These are phyloP conservation scores for Platorchestia sp. DNA, from an alignment of 1,140 invertebrate genomes.

Conservation along the genomic window DNA sequence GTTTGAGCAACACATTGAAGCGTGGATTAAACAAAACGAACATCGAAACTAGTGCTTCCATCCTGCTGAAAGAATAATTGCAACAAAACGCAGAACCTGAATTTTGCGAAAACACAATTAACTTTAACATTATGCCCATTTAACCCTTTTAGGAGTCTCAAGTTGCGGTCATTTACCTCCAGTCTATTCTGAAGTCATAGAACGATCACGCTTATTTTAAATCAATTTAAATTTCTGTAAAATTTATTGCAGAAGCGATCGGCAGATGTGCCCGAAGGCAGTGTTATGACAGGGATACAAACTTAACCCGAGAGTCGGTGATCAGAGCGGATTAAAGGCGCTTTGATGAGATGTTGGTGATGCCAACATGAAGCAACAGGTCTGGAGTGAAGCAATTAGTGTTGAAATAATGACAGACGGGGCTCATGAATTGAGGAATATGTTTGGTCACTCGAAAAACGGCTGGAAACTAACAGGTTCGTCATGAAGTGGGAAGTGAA, in stretches of 20 bases:
- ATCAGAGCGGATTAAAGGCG: neutral
- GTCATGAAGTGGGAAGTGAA: too few relatives aligned
- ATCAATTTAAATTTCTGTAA: neutral
- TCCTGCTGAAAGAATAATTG: neutral
- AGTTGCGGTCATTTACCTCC: neutral
- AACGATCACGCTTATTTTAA: neutral
- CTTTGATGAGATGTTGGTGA: neutral
- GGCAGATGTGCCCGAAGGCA: neutral
- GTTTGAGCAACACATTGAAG: neutral
- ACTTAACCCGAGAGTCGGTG: neutral
- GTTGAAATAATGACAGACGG: too few relatives aligned
- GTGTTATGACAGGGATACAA: neutral
- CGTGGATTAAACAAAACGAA: neutral
- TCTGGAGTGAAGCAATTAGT: too few relatives aligned
- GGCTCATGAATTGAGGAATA: too few relatives aligned
- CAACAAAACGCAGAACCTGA: neutral
- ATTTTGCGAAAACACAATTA: neutral
- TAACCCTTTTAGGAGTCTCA: neutral
- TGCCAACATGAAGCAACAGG: too few relatives aligned
- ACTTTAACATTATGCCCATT: neutral
- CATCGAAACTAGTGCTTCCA: too few relatives aligned
- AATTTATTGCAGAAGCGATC: neutral
- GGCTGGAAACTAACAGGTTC: too few relatives aligned
- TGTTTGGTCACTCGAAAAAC: too few relatives aligned
- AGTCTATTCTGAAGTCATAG: neutral